These are phyloP conservation scores for Callorhinus ursinus DNA, from an alignment of 2,113 vertebrate genomes.

Conservation along the genomic window DNA sequence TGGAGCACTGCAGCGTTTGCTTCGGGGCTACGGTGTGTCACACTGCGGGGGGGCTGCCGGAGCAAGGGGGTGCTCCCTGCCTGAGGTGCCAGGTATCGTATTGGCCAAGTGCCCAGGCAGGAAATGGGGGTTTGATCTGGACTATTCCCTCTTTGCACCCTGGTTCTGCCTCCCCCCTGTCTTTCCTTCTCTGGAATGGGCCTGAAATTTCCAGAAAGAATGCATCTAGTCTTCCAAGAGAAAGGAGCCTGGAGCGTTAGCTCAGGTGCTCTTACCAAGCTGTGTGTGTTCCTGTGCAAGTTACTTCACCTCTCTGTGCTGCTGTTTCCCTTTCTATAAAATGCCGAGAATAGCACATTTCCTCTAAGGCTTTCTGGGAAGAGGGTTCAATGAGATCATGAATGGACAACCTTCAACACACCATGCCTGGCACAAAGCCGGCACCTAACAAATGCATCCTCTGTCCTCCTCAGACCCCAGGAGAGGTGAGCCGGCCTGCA, in stretches of 20 bases:
- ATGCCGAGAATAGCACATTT: not conserved
- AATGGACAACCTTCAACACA: not conserved
- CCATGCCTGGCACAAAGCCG: not conserved
- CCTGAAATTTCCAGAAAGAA: not conserved
- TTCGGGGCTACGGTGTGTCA: not conserved
- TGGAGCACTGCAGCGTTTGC: not conserved
- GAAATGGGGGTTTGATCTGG: not conserved
- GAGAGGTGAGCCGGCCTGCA: not conserved
- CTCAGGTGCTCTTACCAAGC: not conserved
- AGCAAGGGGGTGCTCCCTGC: not conserved
- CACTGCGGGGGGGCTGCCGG: not conserved
- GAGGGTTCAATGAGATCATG: not conserved
- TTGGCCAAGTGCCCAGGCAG: not conserved
- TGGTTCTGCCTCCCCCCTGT: not conserved
- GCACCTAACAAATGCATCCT: not conserved
- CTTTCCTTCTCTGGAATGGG: not conserved
- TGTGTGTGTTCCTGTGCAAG: not conserved
- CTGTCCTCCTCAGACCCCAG: not conserved
- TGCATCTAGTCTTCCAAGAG: not conserved
- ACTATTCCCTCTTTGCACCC: not conserved
- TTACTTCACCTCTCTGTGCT: conserved; percentile 4
- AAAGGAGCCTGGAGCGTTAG: not conserved
- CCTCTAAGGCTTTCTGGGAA: not conserved
- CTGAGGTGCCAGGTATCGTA: not conserved
- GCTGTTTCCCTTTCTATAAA: not conserved